These are phyloP conservation scores for Bombylius major DNA, from an alignment of 2,888 invertebrate species.

Conservation along the genomic window DNA sequence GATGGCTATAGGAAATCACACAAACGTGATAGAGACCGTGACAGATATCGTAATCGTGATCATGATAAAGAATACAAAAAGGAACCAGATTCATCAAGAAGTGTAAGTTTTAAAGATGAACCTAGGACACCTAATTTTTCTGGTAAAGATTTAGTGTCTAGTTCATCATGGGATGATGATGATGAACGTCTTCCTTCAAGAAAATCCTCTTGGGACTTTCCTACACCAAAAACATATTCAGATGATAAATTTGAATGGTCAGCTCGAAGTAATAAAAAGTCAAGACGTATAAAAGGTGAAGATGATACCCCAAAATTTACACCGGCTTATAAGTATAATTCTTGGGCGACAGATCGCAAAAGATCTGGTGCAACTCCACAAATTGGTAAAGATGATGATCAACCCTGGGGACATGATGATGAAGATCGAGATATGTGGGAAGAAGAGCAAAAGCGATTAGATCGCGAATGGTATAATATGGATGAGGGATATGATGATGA, in stretches of 20 bases:
- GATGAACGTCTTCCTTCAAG: conserved; percentile 40
- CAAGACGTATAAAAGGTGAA: conserved; percentile 34
- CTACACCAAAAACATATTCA: conserved; percentile 57
- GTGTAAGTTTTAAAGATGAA: conserved; percentile 62
- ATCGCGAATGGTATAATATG: conserved; percentile 94
- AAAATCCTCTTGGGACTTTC: conserved; percentile 85
- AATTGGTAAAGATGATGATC: conserved; percentile 34
- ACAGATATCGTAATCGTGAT: conserved; percentile 24
- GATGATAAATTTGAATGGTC: conserved; percentile 37
- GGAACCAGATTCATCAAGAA: conserved; percentile 27
- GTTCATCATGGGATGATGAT: conserved; percentile 52
- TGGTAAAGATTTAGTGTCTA: conserved; percentile 47
- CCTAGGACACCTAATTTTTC: conserved; percentile 68
- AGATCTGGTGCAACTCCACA: conserved; percentile 52
- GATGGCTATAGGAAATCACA: conserved; percentile 18
- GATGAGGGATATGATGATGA: conserved; percentile 90
- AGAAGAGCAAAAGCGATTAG: conserved; percentile 77
- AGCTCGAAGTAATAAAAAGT: conserved; percentile 19
- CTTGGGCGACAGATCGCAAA: conserved; percentile 59
- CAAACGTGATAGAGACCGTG: conserved; percentile 19
- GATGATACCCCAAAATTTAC: conserved; percentile 71
- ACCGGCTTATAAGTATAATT: conserved; percentile 68
- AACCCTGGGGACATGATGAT: conserved; percentile 46
- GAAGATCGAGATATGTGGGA: conserved; percentile 77
- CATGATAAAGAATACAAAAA: conserved; percentile 19